Conservation (phyloP, 2,797 vertebrate species). For the Cynopterus sphinx region DNA sequence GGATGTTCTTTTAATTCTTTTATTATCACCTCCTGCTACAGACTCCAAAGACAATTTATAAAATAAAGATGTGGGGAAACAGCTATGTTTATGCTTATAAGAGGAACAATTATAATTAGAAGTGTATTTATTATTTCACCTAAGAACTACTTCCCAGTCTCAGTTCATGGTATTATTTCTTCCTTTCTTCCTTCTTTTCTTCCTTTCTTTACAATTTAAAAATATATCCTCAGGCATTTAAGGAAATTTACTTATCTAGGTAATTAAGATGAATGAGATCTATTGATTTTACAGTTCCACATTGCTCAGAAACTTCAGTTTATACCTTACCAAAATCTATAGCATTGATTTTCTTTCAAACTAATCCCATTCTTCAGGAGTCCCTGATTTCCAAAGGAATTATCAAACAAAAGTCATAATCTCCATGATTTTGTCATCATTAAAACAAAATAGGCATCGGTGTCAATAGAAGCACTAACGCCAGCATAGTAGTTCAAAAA, state of each 20-base stretch:
- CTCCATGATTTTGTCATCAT: constrained; percentile 92
- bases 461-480: constrained; percentile 91
- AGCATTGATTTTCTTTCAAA: not conserved
- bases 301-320: not conserved
- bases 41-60: not conserved
- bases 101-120: not conserved
- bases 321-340: not conserved
- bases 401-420: constrained; percentile 82
- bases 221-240: not conserved
- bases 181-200: not conserved
- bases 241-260: not conserved
- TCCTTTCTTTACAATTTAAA: constrained; percentile 22
- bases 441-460: constrained; percentile 90
- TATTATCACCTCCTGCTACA: not conserved
- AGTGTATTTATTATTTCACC: not conserved
- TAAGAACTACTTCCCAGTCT: not conserved
- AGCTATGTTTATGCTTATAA: not conserved
- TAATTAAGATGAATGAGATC: not conserved
- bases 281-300: not conserved
- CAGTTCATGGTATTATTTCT: not conserved
- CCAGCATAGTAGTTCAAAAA: constrained; percentile 92
- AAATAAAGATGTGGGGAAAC: not conserved
- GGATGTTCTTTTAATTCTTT: not conserved
- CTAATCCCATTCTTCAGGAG: not conserved
- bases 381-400: not conserved